Evolutionary conservation across 2,113 vertebrate genomes (phyloP).

Genomic region (Ornithorhynchus anatinus): DNA sequence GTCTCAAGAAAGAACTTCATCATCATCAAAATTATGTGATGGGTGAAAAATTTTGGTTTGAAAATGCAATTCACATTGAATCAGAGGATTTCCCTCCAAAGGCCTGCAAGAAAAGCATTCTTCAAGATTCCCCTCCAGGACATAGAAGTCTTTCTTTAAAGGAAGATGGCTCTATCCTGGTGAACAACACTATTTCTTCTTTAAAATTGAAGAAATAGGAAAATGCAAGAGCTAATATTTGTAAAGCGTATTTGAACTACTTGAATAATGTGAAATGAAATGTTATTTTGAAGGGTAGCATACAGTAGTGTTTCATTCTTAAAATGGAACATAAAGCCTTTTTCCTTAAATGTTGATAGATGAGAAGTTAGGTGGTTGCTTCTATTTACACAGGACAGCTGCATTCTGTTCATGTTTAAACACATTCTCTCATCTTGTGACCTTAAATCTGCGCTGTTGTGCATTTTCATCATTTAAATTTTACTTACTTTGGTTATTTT

Average conservation of each 20-base stretch:
- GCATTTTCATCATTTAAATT: not conserved
- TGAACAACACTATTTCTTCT: too few relatives aligned
- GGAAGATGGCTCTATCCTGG: too few relatives aligned
- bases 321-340: constrained; percentile 17
- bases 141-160: too few relatives aligned
- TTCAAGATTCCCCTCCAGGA: too few relatives aligned
- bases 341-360: constrained; percentile 29
- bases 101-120: too few relatives aligned
- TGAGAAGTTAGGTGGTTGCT: not conserved
- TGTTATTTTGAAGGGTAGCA: constrained; percentile 12
- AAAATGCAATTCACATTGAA: too few relatives aligned
- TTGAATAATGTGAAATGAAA: constrained; percentile 17
- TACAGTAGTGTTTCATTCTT: constrained; percentile 16
- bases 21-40: too few relatives aligned
- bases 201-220: too few relatives aligned
- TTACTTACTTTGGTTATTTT: not conserved
- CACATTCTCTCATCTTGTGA: not conserved
- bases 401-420: not conserved
- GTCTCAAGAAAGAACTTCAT: too few relatives aligned
- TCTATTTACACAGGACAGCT: not conserved
- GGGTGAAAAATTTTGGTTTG: too few relatives aligned
- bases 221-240: not conserved
- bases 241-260: constrained; percentile 12
- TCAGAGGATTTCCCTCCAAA: too few relatives aligned
- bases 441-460: not conserved